Evolutionary conservation across 1,140 invertebrate genomes (phyloP).

Genomic region (Chironomus striatipennis): DNA sequence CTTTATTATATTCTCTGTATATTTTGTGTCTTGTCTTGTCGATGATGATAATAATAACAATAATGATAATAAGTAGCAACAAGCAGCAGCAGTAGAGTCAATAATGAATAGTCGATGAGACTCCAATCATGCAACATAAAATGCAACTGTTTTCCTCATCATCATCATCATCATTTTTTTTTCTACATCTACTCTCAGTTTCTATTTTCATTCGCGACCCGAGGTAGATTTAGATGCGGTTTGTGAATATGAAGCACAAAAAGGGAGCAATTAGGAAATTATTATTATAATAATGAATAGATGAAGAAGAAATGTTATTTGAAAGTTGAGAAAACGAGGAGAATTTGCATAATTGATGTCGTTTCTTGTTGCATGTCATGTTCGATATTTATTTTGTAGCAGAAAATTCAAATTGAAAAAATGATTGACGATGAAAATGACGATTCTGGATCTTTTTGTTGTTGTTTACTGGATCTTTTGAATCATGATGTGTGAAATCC

Average conservation of each 20-base stretch:
- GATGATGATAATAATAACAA: background rate
- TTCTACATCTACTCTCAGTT: background rate
- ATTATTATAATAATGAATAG: background rate
- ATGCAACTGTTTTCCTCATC: constrained; percentile 12
- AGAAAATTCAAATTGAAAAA: too few relatives aligned
- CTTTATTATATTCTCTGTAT: background rate
- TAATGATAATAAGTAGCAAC: background rate
- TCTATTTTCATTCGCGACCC: background rate
- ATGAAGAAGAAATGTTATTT: background rate
- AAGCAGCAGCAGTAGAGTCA: background rate
- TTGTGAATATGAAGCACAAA: too few relatives aligned
- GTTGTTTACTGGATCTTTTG: too few relatives aligned
- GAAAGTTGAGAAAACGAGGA: background rate
- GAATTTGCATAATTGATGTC: constrained; percentile 5
- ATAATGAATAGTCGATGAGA: constrained; percentile 14
- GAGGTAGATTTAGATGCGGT: too few relatives aligned
- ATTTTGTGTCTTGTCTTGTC: background rate
- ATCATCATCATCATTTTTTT: background rate
- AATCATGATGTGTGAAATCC: too few relatives aligned
- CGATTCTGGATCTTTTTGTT: too few relatives aligned
- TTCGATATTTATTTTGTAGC: constrained; percentile 15
- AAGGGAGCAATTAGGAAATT: too few relatives aligned
- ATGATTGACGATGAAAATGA: too few relatives aligned
- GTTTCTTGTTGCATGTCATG: background rate
- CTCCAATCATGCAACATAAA: constrained; percentile 6